Evolutionary conservation across 2,113 vertebrate genomes (phyloP), one percentile per base, ranked within the genome.

Genomic region (Chauna torquata): DNA sequence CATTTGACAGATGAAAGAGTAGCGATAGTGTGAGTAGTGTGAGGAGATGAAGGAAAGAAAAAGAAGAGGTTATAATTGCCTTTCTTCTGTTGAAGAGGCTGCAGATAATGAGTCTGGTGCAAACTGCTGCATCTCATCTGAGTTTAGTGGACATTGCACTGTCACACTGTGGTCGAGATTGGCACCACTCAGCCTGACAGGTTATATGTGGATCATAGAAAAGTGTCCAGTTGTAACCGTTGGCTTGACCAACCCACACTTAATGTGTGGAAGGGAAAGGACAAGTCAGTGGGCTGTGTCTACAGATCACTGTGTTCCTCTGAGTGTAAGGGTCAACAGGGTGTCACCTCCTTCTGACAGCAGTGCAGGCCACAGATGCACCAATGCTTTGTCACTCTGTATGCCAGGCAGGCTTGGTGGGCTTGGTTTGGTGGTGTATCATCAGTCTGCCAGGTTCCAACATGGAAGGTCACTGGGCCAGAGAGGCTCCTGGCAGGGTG

Each of bases 401-500:
- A 2, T 59, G 38, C 14, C 15, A 6, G 3, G 17, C 5, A 13
- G 9, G n/a, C 47, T 54, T 71, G 40, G 4, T 0, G 3, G 36
- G 30, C 55, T n/a, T n/a, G n/a, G n/a, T n/a, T n/a, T 59, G 38
- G n/a, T 38, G 44, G 4, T 0, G 1, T 20, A 30, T 14, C 6
- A 1, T 45, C 30, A 44, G 4, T 8, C 3, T 36, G 10, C 18
- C 9, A 57, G 23, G 16, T 27, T 79, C 25, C 5, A 8, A 44
- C 0, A 0, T 10, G 38, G 47, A 34, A 8, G 24, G 36, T 18
- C 28, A 20, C 13, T 3, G 42, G 8, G 24, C 50, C 16, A 47
- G 22, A 28, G 22, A 47, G 30, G 18, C 38, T 54, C 1, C 8
- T 6, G 0, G 4, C 18, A 34, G 42, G 42, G 20, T 4, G 2